Evolutionary conservation across 2,888 invertebrate species (phyloP).

Genomic region (Siphonodentalium dalli): DNA sequence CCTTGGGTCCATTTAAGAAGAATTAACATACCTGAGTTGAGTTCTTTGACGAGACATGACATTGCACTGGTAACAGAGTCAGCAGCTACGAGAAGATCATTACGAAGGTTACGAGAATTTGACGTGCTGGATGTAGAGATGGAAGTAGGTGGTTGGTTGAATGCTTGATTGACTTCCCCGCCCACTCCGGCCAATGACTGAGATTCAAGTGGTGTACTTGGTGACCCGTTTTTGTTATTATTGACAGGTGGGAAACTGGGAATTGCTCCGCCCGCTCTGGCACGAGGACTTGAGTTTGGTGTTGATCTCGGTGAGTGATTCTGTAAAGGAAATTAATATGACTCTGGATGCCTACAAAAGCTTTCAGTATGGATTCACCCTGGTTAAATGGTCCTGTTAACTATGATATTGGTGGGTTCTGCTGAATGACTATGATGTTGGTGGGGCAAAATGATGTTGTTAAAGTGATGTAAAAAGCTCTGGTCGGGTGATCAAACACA

Average conservation of each 20-base stretch:
- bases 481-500: too few species aligned
- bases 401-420: too few species aligned
- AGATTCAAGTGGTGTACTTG: slow-evolving; percentile 54
- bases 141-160: slow-evolving; percentile 47
- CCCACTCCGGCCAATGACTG: slow-evolving; percentile 59
- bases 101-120: slow-evolving; percentile 54
- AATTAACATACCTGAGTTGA: slow-evolving; percentile 74
- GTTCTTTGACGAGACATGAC: slow-evolving; percentile 94
- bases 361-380: too few species aligned
- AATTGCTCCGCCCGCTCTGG: slow-evolving; percentile 13
- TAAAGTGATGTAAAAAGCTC: too few species aligned
- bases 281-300: slow-evolving; percentile 49
- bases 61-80: slow-evolving; percentile 98
- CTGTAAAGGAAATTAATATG: slow-evolving; percentile 41
- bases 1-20: too few species aligned
- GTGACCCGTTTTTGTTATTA: slow-evolving; percentile 42
- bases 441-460: too few species aligned
- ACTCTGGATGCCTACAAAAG: too few species aligned
- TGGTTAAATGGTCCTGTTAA: too few species aligned
- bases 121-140: slow-evolving; percentile 25
- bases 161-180: slow-evolving; percentile 68
- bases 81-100: slow-evolving; percentile 91
- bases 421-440: too few species aligned
- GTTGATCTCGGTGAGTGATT: slow-evolving; percentile 60
- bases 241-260: too few species aligned